Base-by-base conservation (phyloP, 2,888 invertebrate species). In the Podabrus alpinus region DNA sequence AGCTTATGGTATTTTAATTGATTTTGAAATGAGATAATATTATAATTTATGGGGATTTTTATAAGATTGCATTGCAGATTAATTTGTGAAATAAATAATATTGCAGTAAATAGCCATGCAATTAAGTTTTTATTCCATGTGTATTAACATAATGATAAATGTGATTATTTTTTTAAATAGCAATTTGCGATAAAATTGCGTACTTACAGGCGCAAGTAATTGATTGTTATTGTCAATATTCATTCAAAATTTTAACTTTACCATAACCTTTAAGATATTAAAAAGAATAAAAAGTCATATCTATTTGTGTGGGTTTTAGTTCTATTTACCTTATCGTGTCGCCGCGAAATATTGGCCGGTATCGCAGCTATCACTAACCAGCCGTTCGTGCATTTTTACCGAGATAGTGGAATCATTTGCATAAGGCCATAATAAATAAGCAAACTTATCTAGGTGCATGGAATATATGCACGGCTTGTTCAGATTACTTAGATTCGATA, bases 361-460 rank as follows among this genome's bases (percentile, higher is more conserved):
- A 84, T 84, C 83, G 81, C 78, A 80, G 81, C 81, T 83, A 85
- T 85, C 82, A 72, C 72, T 45, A 71, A 83, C 79, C 75, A 80
- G 77, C 80, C 80, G 83, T 84, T 84, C 85, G 83, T 85, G 85
- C 85, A 86, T 86, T 85, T 85, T 86, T 86, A 81, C 82, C 81
- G 79, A 84, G 85, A 86, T 86, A 86, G 81, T 81, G 80, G 80
- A 81, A 82, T 83, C 84, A 86, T 86, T 86, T 86, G 85, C 86
- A 86, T 86, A 86, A 86, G 85, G 85, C 83, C 81, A 85, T 85
- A 86, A 86, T 86, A 86, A 86, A 86, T 86, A 85, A 85, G 83
- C 83, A 83, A 83, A 85, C 84, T 85, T 86, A 86, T 85, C 85
- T 85, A 83, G 83, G 84, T 83, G 83, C 83, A 84, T 82, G 82